phyloP scores from a whole-genome alignment of 1,140 invertebrate genomes.

The Conopomorpha cramerella region DNA sequence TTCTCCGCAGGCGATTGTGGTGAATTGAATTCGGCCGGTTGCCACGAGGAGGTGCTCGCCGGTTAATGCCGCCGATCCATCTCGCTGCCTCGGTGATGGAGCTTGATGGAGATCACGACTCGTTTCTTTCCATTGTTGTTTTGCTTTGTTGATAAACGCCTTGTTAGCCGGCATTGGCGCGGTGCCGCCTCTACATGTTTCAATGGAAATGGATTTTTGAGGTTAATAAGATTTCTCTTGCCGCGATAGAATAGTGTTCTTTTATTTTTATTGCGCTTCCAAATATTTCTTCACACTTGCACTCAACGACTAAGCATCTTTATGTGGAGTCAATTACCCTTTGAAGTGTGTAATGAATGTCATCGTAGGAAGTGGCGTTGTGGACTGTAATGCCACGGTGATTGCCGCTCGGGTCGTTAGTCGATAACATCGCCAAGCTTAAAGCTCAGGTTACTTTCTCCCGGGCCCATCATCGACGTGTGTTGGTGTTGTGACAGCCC shows the following conservation, averaged over 20 bases:
- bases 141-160: slow-evolving; percentile 44
- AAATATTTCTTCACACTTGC: too few species aligned
- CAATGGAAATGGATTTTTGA: slow-evolving; percentile 34
- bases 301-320: too few species aligned
- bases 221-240: slow-evolving; percentile 22
- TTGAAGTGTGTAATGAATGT: too few species aligned
- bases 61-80: slow-evolving; percentile 50
- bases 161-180: background rate
- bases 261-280: too few species aligned
- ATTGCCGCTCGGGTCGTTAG: too few species aligned
- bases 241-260: slow-evolving; percentile 13
- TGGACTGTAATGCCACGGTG: too few species aligned
- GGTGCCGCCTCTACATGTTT: slow-evolving; percentile 26
- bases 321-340: too few species aligned
- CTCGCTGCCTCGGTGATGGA: slow-evolving; percentile 51
- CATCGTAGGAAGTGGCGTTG: too few species aligned
- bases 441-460: too few species aligned
- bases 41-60: slow-evolving; percentile 33
- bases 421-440: too few species aligned
- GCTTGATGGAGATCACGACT: slow-evolving; percentile 43
- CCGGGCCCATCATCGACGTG: too few species aligned
- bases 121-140: slow-evolving; percentile 30
- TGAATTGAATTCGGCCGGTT: slow-evolving; percentile 22
- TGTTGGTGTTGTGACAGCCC: slow-evolving; percentile 59
- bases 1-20: too few species aligned